Evolutionary conservation across 2,888 invertebrate genomes (phyloP).

Genomic region (Branchellion lobata): DNA sequence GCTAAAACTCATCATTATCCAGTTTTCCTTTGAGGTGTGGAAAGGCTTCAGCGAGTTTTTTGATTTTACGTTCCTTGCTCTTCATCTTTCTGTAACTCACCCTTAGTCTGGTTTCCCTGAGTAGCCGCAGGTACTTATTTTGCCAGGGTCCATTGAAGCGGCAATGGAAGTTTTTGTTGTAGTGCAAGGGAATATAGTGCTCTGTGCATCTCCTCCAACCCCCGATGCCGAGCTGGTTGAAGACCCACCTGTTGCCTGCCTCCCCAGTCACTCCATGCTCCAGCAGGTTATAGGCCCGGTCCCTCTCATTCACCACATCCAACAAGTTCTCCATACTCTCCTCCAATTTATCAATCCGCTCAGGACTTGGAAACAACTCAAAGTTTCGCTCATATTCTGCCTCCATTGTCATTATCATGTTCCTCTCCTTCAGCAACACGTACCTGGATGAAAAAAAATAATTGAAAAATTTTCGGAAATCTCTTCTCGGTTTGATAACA

Average conservation of each 20-base stretch:
- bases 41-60: constrained; percentile 34
- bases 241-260: constrained; percentile 44
- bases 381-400: constrained; percentile 72
- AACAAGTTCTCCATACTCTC: constrained; percentile 93
- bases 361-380: constrained; percentile 81
- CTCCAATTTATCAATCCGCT: constrained; percentile 86
- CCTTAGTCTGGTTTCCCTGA: constrained; percentile 47
- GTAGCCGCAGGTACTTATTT: constrained; percentile 47
- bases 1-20: constrained; percentile 19
- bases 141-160: constrained; percentile 48
- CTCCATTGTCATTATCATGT: constrained; percentile 96
- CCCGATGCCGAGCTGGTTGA: constrained; percentile 50
- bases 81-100: not conserved
- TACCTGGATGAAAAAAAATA: constrained; percentile 67
- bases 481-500: not conserved
- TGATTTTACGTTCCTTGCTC: not conserved
- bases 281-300: constrained; percentile 81
- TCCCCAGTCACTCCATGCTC: constrained; percentile 66
- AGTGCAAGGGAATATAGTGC: constrained; percentile 47
- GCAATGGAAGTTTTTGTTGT: constrained; percentile 36
- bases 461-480: not conserved
- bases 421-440: constrained; percentile 86
- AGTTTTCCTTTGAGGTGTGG: constrained; percentile 45
- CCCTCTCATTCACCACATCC: constrained; percentile 84
- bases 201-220: constrained; percentile 46